Evolutionary conservation across 2,888 invertebrate species (phyloP), one percentile per base, ranked within the genome.

Genomic region (Calameuta pallipes): DNA sequence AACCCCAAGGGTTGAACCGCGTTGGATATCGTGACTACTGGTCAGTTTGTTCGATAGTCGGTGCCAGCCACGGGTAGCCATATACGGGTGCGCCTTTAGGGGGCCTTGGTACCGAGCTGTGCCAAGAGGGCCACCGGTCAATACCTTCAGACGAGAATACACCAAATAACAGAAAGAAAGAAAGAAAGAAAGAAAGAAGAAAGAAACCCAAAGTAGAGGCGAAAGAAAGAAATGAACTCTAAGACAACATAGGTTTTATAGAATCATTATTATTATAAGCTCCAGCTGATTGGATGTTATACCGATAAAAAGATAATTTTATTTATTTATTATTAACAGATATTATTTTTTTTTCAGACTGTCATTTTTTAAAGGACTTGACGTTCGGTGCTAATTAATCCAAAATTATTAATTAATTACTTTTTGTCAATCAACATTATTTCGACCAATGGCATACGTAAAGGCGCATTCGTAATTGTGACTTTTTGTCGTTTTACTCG

Each of bases 31-130:
- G 91, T 91, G 91, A 91, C 91, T 90, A 89, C 89, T 91, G 91
- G 91, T 91, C 91, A 91, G 91, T 91, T 91, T 91, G 91, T 91
- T 91, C 91, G 90, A 91, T 91, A 91, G 90, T 90, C 84, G 91
- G 91, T 91, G 90, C 91, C 90, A 91, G 91, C 89, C 89, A 71
- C 75, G 84, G 90, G 88, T 89, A 86, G 88, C 88, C 90, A 82
- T 69, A 79, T 76, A 76, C 76, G 69, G 84, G 83, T 83, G 81
- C 83, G 86, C 83, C 80, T 86, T 85, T 81, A 81, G 80, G 86
- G 86, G 88, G 88, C 91, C 90, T 91, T 90, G 90, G 91, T 91
- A 89, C 91, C 91, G 89, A 87, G 88, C 87, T 88, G 91, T 91
- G 86, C 91, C 91, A 91, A 88, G 88, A 88, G 91, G 89, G 90